Base-by-base conservation (phyloP, 1,140 invertebrate species). In the Listronotus oregonensis region DNA sequence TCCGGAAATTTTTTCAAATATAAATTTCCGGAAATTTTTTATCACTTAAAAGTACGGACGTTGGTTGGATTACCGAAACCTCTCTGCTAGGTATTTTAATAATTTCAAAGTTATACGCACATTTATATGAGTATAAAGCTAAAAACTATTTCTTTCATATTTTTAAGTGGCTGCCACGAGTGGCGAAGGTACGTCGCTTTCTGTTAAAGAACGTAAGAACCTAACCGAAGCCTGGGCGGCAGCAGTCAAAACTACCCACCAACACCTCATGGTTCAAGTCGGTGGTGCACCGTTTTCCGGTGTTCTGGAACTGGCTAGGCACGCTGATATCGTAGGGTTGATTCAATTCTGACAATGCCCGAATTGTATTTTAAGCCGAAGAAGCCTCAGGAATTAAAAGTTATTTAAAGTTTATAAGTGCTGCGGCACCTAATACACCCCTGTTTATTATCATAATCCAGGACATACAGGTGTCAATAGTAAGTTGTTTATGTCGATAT, bases 361-460 rank as follows among this genome's bases (percentile, higher is more conserved):
- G 91, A 93, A 60, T 77, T 92, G 2, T 94, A 90, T 74, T 90
- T 88, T 73, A 91, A 89, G 73, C 91, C 91, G 9, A 76, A 74
- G 4, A 85, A 76, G 27, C 79, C 85, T 0, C 76, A 83, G 10
- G 84, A 90, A 37, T 77, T 94, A 57, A 86, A 0, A 77, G 83
- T 47, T 94, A 93, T 77, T 83, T 93, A 47, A 82, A 84, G 71
- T 69, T 83, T 27, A 82, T 95, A 3, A 83, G 88, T 1, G 76
- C 82, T 9, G 86, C 88, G 8, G 92, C 92, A 0, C 88, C 90
- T 3, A 87, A 87, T 12, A 86, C 88, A 1, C 92, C 92, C 0
- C 82, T 95, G n/a, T 81, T 92, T 93, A 93, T 73, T 94, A 95
- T 74, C 90, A 94, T 68, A 88, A 91, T 72, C 91, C 91, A 3